Evolutionary conservation across 2,797 vertebrate species (phyloP).

Genomic region (Darevskia mixta): DNA sequence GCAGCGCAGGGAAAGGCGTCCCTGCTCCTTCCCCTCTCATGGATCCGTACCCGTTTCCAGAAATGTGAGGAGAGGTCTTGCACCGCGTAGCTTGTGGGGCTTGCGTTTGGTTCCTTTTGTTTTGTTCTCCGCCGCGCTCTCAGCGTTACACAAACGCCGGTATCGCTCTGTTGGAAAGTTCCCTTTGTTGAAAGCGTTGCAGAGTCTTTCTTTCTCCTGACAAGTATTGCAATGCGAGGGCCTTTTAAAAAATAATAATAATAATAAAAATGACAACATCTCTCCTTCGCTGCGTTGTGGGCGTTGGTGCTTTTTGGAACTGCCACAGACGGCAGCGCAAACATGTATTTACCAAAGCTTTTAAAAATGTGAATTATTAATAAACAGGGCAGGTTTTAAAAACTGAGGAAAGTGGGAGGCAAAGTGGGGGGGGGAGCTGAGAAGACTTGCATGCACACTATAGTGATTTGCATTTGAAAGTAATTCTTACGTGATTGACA

Average conservation of each 20-base stretch:
- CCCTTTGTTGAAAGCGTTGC: slow-evolving; percentile 41
- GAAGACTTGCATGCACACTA: slow-evolving; percentile 61
- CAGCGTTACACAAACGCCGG: slow-evolving; percentile 56
- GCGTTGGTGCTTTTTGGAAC: slow-evolving; percentile 72
- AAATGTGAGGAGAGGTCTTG: slow-evolving; percentile 13
- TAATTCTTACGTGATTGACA: slow-evolving; percentile 63
- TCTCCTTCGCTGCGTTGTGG: slow-evolving; percentile 61
- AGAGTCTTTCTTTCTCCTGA: slow-evolving; percentile 51
- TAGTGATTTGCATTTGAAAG: slow-evolving; percentile 70
- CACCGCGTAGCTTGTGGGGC: too few relatives aligned
- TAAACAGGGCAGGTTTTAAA: slow-evolving; percentile 59
- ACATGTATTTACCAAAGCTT: slow-evolving; percentile 72
- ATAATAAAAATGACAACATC: slow-evolving; percentile 68
- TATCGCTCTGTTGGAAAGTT: slow-evolving; percentile 31
- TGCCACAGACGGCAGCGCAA: slow-evolving; percentile 75
- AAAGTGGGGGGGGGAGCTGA: neutral
- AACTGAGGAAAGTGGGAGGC: neutral
- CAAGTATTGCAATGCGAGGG: slow-evolving; percentile 59
- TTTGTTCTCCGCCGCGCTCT: slow-evolving; percentile 27
- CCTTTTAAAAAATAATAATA: slow-evolving; percentile 21
- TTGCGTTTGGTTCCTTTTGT: neutral
- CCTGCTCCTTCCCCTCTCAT: neutral
- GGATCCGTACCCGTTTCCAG: neutral
- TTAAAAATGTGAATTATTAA: slow-evolving; percentile 76
- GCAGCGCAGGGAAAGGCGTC: neutral